These are phyloP conservation scores for Hirtodrosophila trivittata DNA, from an alignment of 2,888 invertebrate species.

Conservation along the genomic window DNA sequence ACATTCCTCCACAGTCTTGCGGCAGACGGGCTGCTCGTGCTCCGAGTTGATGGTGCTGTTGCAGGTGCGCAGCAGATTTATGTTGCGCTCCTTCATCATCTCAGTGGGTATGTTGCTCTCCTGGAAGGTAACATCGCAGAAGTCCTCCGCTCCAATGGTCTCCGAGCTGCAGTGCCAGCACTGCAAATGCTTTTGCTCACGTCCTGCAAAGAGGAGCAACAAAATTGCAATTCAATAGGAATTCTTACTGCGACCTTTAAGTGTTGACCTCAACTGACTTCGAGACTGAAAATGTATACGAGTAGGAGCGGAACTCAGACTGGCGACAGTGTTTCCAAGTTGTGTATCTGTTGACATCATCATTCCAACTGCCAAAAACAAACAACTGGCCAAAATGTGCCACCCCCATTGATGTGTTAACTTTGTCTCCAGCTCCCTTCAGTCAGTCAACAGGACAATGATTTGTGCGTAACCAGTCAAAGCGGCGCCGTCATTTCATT, in stretches of 20 bases:
- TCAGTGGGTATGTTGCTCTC: slow-evolving; percentile 78
- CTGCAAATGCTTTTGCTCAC: slow-evolving; percentile 62
- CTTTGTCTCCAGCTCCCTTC: no score
- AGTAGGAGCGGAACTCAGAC: not conserved
- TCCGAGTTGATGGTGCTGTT: slow-evolving; percentile 81
- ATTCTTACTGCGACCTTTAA: slow-evolving; percentile 41
- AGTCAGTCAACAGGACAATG: no score
- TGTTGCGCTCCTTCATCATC: slow-evolving; percentile 73
- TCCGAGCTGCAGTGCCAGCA: slow-evolving; percentile 83
- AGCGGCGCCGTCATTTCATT: slow-evolving; percentile 50
- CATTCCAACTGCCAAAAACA: not conserved
- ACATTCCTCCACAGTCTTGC: slow-evolving; percentile 82
- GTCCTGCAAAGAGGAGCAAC: slow-evolving; percentile 20
- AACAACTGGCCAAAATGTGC: not conserved
- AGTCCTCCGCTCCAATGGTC: slow-evolving; percentile 81
- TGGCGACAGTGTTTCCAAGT: not conserved
- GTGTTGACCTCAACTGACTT: slow-evolving; percentile 39
- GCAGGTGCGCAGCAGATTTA: slow-evolving; percentile 76
- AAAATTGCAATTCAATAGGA: slow-evolving; percentile 10
- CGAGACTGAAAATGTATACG: no score
- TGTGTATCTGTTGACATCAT: not conserved
- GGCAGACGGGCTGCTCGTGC: slow-evolving; percentile 81
- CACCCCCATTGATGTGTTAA: not conserved
- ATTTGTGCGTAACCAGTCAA: slow-evolving; percentile 47
- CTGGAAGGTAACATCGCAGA: slow-evolving; percentile 79